Base-by-base conservation (phyloP, 2,888 invertebrate species). In the Protonemura montana region DNA sequence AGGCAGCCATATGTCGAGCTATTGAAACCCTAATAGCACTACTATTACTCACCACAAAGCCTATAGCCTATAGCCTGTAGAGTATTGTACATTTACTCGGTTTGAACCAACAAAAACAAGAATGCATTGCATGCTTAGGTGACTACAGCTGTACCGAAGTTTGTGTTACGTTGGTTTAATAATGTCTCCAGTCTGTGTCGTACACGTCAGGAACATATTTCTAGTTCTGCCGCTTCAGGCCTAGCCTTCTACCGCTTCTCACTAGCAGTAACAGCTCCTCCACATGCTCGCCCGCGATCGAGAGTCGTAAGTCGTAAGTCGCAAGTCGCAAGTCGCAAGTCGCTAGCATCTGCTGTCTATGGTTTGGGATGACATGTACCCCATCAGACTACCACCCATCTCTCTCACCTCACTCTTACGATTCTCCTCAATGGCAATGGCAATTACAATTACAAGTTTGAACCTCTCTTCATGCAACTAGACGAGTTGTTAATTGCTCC, bases 351-450 rank as follows among this genome's bases (percentile, higher is more conserved):
- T 59, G 59, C 59, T 59, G 59, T 7, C 59, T 7, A 2, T 59
- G 59, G 59, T 59, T 59, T 3, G 59, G 59, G 59, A 21, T 59
- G 59, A 13, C 59, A 59, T 13, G 59, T 59, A 59, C 59, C 59
- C 59, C 59, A 59, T 59, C 59, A 59, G 59, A 59, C 59, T 59
- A 59, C 21, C 59, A 59, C 59, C 59, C 21, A 59, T 59, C 59
- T 59, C 59, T 59, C 59, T 59, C 41, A 59, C 59, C 59, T 59
- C 59, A 59, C 59, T 59, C 59, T 10, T 13, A 59, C 59, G n/a
- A 59, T 59, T 59, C 59, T 59, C 59, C 59, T 59, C 59, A 59
- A 59, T 59, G 59, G 59, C 59, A 59, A 59, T 59, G 59, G 59
- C 59, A 59, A 59, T 59, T 59, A 59, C 59, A 59, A 59, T 59